phyloP scores from a whole-genome alignment of 1,140 invertebrate genomes.

The Oryctes rhinoceros region DNA sequence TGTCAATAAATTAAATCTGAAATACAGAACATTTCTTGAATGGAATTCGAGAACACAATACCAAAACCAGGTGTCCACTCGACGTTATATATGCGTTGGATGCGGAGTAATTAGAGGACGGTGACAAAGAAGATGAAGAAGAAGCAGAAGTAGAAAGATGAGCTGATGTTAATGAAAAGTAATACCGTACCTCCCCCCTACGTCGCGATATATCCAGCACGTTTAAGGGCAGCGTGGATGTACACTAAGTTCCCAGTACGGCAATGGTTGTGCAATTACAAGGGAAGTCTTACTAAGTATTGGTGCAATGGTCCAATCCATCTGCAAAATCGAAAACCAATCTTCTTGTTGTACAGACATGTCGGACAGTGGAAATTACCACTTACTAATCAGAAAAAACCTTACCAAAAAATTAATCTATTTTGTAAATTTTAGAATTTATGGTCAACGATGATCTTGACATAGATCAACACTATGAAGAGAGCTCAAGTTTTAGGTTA shows the following conservation, averaged over 20 bases:
- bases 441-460: too few species aligned
- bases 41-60: constrained; percentile 40
- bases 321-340: not conserved
- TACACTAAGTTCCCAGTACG: not conserved
- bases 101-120: constrained; percentile 29
- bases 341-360: not conserved
- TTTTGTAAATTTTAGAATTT: too few species aligned
- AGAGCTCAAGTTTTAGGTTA: too few species aligned
- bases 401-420: too few species aligned
- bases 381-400: too few species aligned
- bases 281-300: not conserved
- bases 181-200: not conserved
- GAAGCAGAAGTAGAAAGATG: constrained; percentile 26
- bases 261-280: not conserved
- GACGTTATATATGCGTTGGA: constrained; percentile 7
- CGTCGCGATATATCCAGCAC: not conserved
- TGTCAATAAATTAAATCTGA: constrained; percentile 40
- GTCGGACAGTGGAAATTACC: too few species aligned
- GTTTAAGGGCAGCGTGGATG: constrained; percentile 4
- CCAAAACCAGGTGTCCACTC: constrained; percentile 40
- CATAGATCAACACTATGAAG: too few species aligned
- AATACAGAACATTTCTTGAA: constrained; percentile 41
- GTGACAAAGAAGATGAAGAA: constrained; percentile 15
- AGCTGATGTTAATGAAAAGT: constrained; percentile 23
- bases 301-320: not conserved